Evolutionary conservation across 2,797 vertebrate species (phyloP), one percentile per base, ranked within the genome.

Genomic region (Telmatherina bonti): DNA sequence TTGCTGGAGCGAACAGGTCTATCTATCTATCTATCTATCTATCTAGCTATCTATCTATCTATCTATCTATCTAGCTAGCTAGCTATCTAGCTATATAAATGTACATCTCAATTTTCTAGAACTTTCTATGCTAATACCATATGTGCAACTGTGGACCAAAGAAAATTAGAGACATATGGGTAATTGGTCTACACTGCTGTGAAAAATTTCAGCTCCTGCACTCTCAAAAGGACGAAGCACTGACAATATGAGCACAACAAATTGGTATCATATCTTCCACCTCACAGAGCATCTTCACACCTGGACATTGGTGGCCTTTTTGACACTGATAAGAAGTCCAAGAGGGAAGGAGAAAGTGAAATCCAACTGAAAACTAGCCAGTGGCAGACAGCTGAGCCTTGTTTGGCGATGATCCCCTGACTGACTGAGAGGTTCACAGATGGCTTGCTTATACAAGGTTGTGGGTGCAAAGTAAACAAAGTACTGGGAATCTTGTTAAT

Each of bases 281-380:
- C 85, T 92, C 88, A 80, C 75, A 66, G 59, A 76, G 72, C 70
- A 45, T 72, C 72, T 64, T 67, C 79, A 75, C 88, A 87, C 83
- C 90, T 89, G 88, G 76, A 87, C 81, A 56, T 47, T 6, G 64
- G 74, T 86, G 87, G 86, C 87, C 83, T 78, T 73, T 75, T 8
- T 89, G 88, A 92, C 88, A 88, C 82, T 90, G 91, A 91, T 87
- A 88, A 75, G 86, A 43, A 84, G 80, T 81, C 79, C 69, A 74
- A 56, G 72, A 62, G 64, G 86, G 72, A 79, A 59, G 72, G 33
- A 62, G 79, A 76, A 38, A 73, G 75, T 49, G 67, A 76, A 72
- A 81, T 85, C 79, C 79, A 86, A 74, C 86, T 85, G 91, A 86
- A 89, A 77, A 72, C 56, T 31, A 33, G 85, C 85, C 87, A 90